Conservation (phyloP, 2,797 vertebrate species). For the Coccyzus lansbergi region DNA sequence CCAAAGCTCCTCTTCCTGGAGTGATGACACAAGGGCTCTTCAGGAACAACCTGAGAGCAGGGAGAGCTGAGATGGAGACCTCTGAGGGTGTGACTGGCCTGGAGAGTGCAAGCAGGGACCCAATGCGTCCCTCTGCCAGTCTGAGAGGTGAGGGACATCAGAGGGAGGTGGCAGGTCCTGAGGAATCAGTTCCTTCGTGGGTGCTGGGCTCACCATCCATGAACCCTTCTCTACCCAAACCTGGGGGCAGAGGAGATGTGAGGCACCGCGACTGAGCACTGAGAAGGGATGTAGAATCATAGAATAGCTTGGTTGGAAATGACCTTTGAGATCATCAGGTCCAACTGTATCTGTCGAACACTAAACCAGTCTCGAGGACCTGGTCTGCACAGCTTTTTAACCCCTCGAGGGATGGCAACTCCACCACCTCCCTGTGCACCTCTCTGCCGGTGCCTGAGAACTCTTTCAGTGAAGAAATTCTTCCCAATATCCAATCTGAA, state of each 20-base stretch:
- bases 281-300: not conserved
- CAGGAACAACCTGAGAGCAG: not conserved
- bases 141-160: fast-evolving
- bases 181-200: not conserved
- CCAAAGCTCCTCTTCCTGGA: not conserved
- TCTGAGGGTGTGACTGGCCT: not conserved
- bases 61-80: not conserved
- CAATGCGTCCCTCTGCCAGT: not conserved
- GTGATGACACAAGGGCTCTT: not conserved
- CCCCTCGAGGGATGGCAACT: too few relatives aligned
- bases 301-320: too few relatives aligned
- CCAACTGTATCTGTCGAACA: too few relatives aligned
- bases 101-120: not conserved
- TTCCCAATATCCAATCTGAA: too few relatives aligned
- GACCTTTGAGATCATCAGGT: too few relatives aligned
- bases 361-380: too few relatives aligned
- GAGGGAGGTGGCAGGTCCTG: not conserved
- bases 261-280: fast-evolving
- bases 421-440: too few relatives aligned
- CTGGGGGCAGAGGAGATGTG: fast-evolving
- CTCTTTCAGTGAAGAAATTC: too few relatives aligned
- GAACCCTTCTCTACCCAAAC: not conserved
- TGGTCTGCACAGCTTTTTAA: too few relatives aligned
- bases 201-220: not conserved
- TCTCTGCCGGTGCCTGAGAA: too few relatives aligned